A percentile compares a stretch with the other conserved stretches of the same genome.
phyloP scores from a whole-genome alignment of 2,113 vertebrate genomes.

The Coracopsis vasa region DNA sequence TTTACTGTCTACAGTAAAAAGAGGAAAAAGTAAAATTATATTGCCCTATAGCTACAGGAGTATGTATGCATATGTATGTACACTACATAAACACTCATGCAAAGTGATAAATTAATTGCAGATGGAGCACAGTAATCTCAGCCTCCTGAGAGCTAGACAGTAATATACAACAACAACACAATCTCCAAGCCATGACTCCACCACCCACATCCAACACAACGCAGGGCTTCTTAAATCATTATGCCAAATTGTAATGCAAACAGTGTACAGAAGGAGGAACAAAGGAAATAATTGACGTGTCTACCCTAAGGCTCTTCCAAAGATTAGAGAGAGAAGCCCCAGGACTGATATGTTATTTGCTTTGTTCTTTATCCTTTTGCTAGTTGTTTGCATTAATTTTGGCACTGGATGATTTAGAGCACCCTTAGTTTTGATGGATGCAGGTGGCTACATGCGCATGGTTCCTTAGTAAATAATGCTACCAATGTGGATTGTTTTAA shows the following conservation, averaged over 20 bases:
- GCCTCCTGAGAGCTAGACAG: not conserved
- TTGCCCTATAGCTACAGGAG: not conserved
- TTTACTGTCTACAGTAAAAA: not conserved
- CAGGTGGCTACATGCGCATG: conserved; percentile 21
- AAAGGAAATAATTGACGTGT: conserved; percentile 43
- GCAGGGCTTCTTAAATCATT: conserved; percentile 37
- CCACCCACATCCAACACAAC: conserved; percentile 30
- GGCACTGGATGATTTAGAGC: conserved; percentile 56
- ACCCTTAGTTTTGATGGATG: conserved; percentile 47
- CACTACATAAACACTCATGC: not conserved
- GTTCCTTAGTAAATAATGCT: conserved; percentile 45
- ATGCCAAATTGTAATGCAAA: conserved; percentile 33
- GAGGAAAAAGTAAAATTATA: not conserved
- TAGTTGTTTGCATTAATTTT: conserved; percentile 57
- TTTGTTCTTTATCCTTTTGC: conserved; percentile 56
- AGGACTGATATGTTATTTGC: conserved; percentile 27
- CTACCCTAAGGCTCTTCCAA: conserved; percentile 11
- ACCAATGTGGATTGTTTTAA: conserved; percentile 29
- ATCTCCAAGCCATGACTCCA: not conserved
- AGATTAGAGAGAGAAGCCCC: conserved; percentile 49
- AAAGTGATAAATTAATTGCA: conserved; percentile 22
- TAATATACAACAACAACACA: not conserved
- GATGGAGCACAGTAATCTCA: not conserved
- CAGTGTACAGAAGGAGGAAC: conserved; percentile 30
- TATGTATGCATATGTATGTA: not conserved